A percentile compares a stretch with the other conserved stretches of the same genome.
phyloP scores from a whole-genome alignment of 2,888 invertebrate genomes.

The Volucella inflata region DNA sequence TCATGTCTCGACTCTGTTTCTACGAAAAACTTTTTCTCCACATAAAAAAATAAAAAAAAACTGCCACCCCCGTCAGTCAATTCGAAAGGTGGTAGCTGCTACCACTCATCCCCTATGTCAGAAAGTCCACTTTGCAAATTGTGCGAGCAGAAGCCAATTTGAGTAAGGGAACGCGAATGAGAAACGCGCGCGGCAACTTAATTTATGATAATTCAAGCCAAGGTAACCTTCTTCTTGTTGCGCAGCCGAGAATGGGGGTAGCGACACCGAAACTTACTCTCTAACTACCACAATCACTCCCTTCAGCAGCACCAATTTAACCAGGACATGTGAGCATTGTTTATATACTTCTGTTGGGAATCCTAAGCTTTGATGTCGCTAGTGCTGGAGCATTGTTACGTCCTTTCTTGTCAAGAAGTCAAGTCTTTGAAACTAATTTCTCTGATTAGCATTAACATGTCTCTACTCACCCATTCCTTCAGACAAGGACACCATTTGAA shows the following conservation, averaged over 20 bases:
- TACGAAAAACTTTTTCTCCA: conserved; percentile 5
- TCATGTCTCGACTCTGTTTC: conserved; percentile 32
- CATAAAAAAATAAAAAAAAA: background rate
- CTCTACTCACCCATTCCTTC: background rate
- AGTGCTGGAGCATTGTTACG: background rate
- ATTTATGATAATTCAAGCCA: conserved; percentile 71
- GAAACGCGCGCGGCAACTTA: conserved; percentile 56
- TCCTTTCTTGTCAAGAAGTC: background rate
- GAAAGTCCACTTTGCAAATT: conserved; percentile 33
- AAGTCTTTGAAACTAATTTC: conserved; percentile 28
- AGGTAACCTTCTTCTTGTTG: conserved; percentile 45
- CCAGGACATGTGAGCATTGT: conserved; percentile 63
- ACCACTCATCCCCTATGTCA: background rate
- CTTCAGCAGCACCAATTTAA: conserved; percentile 18
- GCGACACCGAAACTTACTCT: conserved; percentile 38
- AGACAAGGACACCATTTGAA: background rate
- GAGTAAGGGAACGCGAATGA: background rate
- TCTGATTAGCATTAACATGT: conserved; percentile 42
- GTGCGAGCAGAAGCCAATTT: background rate
- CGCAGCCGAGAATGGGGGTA: conserved; percentile 5
- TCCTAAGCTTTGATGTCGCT: conserved; percentile 37
- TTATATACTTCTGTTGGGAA: conserved; percentile 49
- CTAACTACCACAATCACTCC: background rate
- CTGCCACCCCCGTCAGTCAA: background rate
- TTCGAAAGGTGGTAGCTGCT: background rate